Evolutionary conservation across 2,888 invertebrate species (phyloP).

Genomic region (Netelia melanura): DNA sequence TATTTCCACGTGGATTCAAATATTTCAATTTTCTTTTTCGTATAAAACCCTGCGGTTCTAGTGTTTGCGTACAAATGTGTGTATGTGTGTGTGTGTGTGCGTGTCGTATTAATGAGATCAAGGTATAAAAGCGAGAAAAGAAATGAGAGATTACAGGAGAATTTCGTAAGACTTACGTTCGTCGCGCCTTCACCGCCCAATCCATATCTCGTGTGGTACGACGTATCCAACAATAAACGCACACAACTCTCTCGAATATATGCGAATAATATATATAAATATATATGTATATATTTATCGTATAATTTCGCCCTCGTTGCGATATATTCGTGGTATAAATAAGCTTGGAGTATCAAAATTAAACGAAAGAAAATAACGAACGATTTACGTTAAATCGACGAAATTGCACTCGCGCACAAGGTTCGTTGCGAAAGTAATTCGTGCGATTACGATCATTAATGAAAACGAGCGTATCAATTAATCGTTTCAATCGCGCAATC

Average conservation of each 20-base stretch:
- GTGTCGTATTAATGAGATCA: not conserved
- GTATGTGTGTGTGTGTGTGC: not conserved
- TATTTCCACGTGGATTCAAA: too few relatives aligned
- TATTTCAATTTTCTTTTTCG: too few relatives aligned
- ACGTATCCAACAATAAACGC: conserved; percentile 79
- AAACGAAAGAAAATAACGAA: not conserved
- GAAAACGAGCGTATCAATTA: conserved; percentile 5
- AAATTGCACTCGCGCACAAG: conserved; percentile 78
- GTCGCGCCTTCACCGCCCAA: conserved; percentile 84
- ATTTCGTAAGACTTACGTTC: conserved; percentile 81
- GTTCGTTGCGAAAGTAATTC: not conserved
- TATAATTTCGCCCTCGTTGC: conserved; percentile 35
- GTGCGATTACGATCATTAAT: conserved; percentile 8
- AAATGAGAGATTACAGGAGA: not conserved
- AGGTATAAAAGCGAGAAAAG: too few relatives aligned
- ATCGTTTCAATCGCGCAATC: not conserved
- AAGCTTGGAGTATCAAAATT: conserved; percentile 26
- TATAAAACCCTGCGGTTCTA: too few relatives aligned
- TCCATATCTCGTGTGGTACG: conserved; percentile 82
- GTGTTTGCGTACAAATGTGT: too few relatives aligned
- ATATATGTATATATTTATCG: conserved; percentile 37
- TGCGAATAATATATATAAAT: conserved; percentile 39
- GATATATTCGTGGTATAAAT: conserved; percentile 39
- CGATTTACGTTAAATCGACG: conserved; percentile 19
- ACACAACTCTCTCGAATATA: conserved; percentile 67